Base-by-base conservation (phyloP, 2,888 invertebrate species). In the Hirtodrosophila alboralis region DNA sequence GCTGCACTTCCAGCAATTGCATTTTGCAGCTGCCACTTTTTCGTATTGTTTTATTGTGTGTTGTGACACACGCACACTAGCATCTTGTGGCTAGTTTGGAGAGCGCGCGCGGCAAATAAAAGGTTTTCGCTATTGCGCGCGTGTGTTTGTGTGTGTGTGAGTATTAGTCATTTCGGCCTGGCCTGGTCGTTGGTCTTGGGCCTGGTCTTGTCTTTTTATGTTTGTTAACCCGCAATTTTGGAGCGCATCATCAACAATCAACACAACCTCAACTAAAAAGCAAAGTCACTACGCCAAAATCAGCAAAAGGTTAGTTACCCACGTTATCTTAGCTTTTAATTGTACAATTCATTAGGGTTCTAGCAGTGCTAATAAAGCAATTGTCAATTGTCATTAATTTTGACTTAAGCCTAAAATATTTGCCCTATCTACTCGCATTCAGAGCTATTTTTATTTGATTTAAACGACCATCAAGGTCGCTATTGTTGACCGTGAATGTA, bases 181-280 rank as follows among this genome's bases (percentile, higher is more conserved):
- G 51, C 37, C 75, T 37, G 61, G 56, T 75, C 71, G 63, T 83
- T 83, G 76, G 78, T 77, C 66, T 83, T 72, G 44, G 62, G 75
- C 48, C 56, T 68, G 63, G 67, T 57, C 70, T 66, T 64, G 57
- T 54, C 52, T 57, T 63, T 63, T 56, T 57, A n/a, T 40, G 23
- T 63, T 51, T 56, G 62, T 56, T 38, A 58, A 49, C 51, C 59
- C 51, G 33, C 34, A 54, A 56, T 53, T 73, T 79, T 66, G 69
- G 60, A 69, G 53, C 72, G 65, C 72, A 71, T 65, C 83, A 56
- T 31, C 41, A 71, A 31, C 40, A 53, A 51, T 26, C 40, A 53
- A 34, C 48, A 44, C 10, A 14, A 54, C 36, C 14, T 30, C 48
- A 52, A 10, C 23, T 9, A 18, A 3, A 38, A 36, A 18, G 2